These are phyloP conservation scores for Fragum fragum DNA, from an alignment of 2,888 invertebrate species.

Conservation along the genomic window DNA sequence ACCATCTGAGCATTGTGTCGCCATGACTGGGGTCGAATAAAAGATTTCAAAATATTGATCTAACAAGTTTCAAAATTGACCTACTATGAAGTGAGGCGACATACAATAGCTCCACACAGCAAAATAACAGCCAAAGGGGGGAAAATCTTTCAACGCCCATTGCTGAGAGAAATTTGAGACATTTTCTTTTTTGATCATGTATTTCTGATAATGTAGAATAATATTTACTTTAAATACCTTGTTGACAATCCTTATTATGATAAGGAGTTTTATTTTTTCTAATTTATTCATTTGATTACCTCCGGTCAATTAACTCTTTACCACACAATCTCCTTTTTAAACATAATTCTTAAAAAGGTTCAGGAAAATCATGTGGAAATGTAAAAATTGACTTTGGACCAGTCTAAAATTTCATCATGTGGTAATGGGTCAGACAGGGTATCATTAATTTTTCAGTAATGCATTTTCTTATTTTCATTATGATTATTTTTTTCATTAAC, in stretches of 20 bases:
- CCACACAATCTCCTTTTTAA: no score
- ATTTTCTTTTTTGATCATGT: not conserved
- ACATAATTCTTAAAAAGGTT: no score
- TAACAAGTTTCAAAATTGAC: slow-evolving; percentile 5
- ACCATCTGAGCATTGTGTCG: not conserved
- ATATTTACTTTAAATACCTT: slow-evolving; percentile 9
- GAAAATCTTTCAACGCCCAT: not conserved
- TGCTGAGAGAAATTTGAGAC: not conserved
- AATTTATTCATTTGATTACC: not conserved
- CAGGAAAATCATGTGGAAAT: no score
- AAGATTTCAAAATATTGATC: slow-evolving; percentile 24
- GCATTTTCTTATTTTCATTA: not conserved
- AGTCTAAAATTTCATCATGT: no score
- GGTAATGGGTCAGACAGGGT: no score
- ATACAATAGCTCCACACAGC: not conserved
- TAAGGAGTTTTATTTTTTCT: not conserved
- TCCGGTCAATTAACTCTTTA: not conserved
- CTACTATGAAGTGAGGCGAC: not conserved
- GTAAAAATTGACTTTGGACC: no score
- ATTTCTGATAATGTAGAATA: not conserved
- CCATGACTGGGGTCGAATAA: slow-evolving; percentile 7
- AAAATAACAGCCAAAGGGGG: slow-evolving; percentile 19
- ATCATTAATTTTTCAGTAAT: not conserved
- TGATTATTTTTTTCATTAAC: no score
- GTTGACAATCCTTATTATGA: slow-evolving; percentile 4